Conservation (phyloP, 2,797 vertebrate genomes). For the Novumbra hubbsi region DNA sequence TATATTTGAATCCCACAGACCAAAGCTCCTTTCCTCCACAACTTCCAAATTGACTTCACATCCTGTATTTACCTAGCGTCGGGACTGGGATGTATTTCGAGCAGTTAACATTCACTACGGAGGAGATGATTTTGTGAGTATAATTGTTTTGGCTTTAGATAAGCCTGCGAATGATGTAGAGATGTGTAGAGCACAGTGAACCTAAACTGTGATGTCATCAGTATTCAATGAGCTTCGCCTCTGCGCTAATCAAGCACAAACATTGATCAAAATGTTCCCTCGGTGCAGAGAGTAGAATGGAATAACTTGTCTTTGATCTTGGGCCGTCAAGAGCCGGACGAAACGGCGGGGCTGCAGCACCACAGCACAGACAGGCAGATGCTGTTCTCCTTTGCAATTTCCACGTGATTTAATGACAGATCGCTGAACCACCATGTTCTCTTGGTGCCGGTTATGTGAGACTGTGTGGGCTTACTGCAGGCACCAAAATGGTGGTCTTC, state of each 20-base stretch:
- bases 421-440: not conserved
- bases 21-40: not conserved
- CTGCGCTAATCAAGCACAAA: not conserved
- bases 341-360: not conserved
- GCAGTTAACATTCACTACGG: not conserved
- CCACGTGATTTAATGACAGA: not conserved
- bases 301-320: too few relatives aligned
- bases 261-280: not conserved
- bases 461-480: not conserved
- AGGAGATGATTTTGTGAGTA: not conserved
- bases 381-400: not conserved
- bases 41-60: not conserved
- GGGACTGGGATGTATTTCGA: not conserved
- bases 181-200: not conserved
- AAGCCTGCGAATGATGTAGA: not conserved
- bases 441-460: not conserved
- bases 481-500: not conserved
- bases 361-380: not conserved
- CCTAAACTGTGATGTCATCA: constrained; percentile 1
- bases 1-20: not conserved
- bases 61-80: not conserved
- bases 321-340: too few relatives aligned
- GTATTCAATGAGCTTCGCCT: not conserved
- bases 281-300: not conserved
- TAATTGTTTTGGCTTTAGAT: not conserved